phyloP scores from a whole-genome alignment of 2,113 vertebrate genomes.

The Nothocercus nigrocapillus region DNA sequence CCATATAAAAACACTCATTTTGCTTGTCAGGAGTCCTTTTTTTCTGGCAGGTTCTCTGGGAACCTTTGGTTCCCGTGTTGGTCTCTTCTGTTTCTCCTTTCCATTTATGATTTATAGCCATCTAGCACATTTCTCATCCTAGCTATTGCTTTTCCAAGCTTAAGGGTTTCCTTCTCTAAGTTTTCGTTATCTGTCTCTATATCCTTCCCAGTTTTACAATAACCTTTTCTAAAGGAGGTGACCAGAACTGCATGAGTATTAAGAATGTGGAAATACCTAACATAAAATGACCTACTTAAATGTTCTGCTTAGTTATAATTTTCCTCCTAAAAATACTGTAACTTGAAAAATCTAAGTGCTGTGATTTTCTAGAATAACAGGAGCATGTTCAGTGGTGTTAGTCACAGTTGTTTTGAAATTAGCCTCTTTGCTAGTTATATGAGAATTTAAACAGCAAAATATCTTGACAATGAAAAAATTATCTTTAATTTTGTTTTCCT shows the following conservation, averaged over 20 bases:
- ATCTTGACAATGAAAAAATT: not conserved
- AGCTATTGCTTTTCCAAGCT: not conserved
- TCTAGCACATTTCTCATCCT: not conserved
- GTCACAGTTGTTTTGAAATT: not conserved
- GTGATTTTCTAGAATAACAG: not conserved
- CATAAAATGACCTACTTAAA: not conserved
- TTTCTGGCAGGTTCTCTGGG: not conserved
- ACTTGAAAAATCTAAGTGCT: not conserved
- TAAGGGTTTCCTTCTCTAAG: not conserved
- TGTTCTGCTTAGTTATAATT: not conserved
- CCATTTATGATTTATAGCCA: not conserved
- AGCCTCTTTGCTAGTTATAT: not conserved
- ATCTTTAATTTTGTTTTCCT: not conserved
- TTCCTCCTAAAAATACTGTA: not conserved
- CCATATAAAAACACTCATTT: not conserved
- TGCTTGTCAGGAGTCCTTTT: not conserved
- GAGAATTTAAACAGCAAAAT: not conserved
- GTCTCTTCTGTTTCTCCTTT: not conserved
- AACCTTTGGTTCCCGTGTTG: not conserved
- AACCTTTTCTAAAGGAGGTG: not conserved
- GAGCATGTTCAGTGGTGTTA: not conserved
- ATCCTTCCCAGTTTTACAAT: not conserved
- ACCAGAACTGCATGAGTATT: not conserved
- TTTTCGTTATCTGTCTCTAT: not conserved
- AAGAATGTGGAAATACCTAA: not conserved